These are phyloP conservation scores for Sporophila hypoxantha DNA, from an alignment of 2,113 vertebrate species.

Conservation along the genomic window DNA sequence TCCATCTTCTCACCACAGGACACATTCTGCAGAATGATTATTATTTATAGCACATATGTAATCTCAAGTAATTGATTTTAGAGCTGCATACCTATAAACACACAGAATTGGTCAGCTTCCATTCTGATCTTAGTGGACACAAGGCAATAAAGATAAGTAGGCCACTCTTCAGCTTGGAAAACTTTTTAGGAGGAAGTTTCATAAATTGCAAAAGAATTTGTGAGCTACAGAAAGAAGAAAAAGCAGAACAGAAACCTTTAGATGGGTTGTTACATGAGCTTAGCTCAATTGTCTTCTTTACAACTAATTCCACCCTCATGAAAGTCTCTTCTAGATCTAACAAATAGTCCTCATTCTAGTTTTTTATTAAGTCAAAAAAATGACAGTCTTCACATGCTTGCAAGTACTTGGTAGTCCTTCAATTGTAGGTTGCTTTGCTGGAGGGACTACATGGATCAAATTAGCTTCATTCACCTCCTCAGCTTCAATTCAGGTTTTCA, in stretches of 20 bases:
- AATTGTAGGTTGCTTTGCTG: background rate
- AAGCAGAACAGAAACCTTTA: background rate
- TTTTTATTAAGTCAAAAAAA: background rate
- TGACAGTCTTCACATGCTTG: background rate
- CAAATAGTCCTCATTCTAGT: background rate
- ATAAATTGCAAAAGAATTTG: background rate
- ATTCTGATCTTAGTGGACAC: background rate
- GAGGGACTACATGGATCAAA: background rate
- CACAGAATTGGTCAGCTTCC: background rate
- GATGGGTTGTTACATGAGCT: background rate
- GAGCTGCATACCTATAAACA: background rate
- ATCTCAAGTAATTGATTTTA: background rate
- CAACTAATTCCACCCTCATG: background rate
- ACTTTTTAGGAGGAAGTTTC: background rate
- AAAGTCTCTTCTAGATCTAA: background rate
- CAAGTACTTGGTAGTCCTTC: background rate
- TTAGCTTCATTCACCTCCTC: background rate
- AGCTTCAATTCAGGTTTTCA: background rate
- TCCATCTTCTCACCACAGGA: background rate
- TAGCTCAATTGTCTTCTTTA: background rate
- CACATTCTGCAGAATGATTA: background rate
- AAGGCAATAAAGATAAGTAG: background rate
- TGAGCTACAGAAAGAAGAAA: background rate
- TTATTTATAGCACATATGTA: background rate
- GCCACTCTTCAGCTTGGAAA: background rate